These are phyloP conservation scores for Schizopygopsis malacanthus DNA, from an alignment of 2,797 vertebrate species.

Conservation along the genomic window DNA sequence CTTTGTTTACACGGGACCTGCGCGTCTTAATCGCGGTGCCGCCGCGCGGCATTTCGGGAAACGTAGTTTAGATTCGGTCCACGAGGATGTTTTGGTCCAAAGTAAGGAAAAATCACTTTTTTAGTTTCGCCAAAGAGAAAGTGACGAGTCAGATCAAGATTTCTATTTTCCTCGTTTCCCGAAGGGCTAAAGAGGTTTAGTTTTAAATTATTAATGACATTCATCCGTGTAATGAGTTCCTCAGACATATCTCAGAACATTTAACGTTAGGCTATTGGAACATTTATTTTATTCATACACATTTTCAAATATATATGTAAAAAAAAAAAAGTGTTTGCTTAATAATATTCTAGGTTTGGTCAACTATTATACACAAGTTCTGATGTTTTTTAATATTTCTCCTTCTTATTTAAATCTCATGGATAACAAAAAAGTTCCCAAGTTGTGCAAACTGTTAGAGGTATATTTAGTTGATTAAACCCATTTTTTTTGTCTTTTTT, in stretches of 20 bases:
- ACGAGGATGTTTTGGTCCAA: background rate
- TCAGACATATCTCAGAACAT: background rate
- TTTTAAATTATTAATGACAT: background rate
- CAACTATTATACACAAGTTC: background rate
- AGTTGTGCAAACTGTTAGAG: background rate
- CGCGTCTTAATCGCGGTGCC: constrained; percentile 62
- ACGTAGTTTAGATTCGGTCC: constrained; percentile 60
- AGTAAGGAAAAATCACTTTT: background rate
- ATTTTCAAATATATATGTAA: background rate
- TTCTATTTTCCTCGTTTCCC: background rate
- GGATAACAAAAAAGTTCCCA: background rate
- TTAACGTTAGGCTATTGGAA: background rate
- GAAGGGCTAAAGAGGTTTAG: background rate
- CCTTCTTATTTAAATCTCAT: background rate
- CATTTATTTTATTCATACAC: background rate
- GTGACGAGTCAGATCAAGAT: background rate
- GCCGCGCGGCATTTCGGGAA: constrained; percentile 67
- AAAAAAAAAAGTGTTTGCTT: background rate
- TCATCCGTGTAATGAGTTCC: background rate
- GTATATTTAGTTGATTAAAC: background rate
- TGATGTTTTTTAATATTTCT: background rate
- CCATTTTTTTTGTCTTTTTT: background rate
- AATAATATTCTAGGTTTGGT: background rate
- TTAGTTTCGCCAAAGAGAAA: background rate
- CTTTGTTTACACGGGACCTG: constrained; percentile 24